Conservation (phyloP, 53 echinoderm and acorn worm species). For the Paelopatides confundens region DNA sequence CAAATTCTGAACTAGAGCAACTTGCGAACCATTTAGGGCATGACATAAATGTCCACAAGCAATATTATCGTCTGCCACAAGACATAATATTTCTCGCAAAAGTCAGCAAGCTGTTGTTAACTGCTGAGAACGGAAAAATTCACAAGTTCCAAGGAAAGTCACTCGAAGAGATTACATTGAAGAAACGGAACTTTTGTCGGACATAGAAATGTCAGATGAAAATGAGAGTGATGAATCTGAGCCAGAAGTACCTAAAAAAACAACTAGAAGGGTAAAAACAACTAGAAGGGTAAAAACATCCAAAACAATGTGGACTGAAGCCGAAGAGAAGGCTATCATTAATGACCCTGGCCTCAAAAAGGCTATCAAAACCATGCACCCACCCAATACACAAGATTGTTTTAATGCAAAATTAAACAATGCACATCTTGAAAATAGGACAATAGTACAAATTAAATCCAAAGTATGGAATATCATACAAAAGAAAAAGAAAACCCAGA, state of each 20-base stretch:
- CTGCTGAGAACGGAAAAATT: conserved; percentile 49
- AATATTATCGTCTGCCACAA: conserved; percentile 55
- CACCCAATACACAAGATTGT: background rate
- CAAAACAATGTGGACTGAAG: conserved; percentile 5
- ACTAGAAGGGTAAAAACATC: background rate
- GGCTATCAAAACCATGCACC: conserved; percentile 23
- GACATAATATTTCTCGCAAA: conserved; percentile 58
- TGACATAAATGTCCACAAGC: conserved; percentile 44
- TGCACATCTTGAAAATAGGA: background rate
- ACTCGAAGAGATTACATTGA: background rate
- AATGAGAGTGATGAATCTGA: background rate
- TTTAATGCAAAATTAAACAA: conserved; percentile 1
- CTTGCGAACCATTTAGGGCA: conserved; percentile 65
- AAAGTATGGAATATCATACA: conserved; percentile 29
- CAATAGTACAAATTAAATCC: conserved; percentile 2
- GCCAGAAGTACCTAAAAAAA: background rate
- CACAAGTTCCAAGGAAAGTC: background rate
- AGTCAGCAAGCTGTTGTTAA: conserved; percentile 45
- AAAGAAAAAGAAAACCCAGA: background rate
- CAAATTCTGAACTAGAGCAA: conserved; percentile 59
- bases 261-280: background rate
- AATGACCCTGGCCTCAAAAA: background rate
- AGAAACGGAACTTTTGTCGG: background rate
- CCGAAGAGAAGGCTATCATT: background rate
- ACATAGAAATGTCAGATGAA: background rate